Base-by-base conservation (phyloP, 2,888 invertebrate species). In the Polyommatus iphigenia region DNA sequence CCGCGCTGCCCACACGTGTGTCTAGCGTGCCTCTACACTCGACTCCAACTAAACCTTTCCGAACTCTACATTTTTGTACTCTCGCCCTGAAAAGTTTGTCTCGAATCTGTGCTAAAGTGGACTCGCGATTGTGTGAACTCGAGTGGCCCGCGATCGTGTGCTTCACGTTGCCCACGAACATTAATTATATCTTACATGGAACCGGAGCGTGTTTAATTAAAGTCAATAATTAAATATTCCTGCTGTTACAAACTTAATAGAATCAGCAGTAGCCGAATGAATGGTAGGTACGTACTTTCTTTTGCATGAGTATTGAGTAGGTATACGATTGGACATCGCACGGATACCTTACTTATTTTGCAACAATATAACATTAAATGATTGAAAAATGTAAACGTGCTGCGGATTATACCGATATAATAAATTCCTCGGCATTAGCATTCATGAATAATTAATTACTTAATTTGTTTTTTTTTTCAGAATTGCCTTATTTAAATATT, bases 1-100 rank as follows among this genome's bases (percentile, higher is more conserved):
- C 92, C 93, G 93, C 93, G 93, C 92, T 91, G 87, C 82, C 87
- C 91, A 90, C 93, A 93, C 93, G 93, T 93, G 93, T 89, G 88
- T 88, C 90, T 88, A 89, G 90, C 89, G 91, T 91, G 88, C 88
- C 77, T 85, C 85, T 81, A 85, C 86, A 86, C 83, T 84, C 85
- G 85, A 85, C 85, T 84, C 82, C 82, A 85, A 83, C 81, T 85
- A 84, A 87, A 88, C 85, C 86, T 88, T 88, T 86, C 85, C 87
- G 83, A 87, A 88, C 85, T 86, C 83, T 67, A 77, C 29, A 77
- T 71, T 46, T 72, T 59, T 62, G 50, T 41, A 57, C 73, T 75
- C 67, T 67, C 59, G 84, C 85, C 77, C 71, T 76, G 29, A 79
- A 78, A 77, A 85, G 85, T 86, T 85, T 83, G 83, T 85, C 85